These are phyloP conservation scores for Drepana arcuata DNA, from an alignment of 1,140 invertebrate genomes.

Conservation along the genomic window DNA sequence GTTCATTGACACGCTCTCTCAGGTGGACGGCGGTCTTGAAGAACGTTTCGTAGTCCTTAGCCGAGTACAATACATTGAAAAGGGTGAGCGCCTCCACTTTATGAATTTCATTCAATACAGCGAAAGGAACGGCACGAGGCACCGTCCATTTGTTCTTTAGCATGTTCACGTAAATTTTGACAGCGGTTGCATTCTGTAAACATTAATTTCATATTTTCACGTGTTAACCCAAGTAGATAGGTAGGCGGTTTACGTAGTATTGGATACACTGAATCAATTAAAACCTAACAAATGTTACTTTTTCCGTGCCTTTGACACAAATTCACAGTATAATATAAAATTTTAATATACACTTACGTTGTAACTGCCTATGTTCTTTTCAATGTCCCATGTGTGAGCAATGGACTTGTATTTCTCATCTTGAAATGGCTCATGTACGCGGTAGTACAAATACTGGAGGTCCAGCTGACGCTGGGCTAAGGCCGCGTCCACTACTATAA, in stretches of 20 bases:
- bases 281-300: no score
- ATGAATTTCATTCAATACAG: slow-evolving; percentile 71
- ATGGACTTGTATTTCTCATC: slow-evolving; percentile 64
- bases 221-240: no score
- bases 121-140: slow-evolving; percentile 73
- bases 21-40: slow-evolving; percentile 75
- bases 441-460: slow-evolving; percentile 68
- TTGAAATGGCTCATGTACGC: slow-evolving; percentile 70
- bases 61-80: slow-evolving; percentile 77
- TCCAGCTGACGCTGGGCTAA: slow-evolving; percentile 71
- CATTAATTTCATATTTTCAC: no score
- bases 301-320: no score
- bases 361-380: slow-evolving; percentile 65
- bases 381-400: slow-evolving; percentile 63
- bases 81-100: slow-evolving; percentile 73
- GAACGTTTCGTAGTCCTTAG: slow-evolving; percentile 75
- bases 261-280: no score
- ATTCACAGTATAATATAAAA: no score
- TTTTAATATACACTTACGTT: slow-evolving; percentile 38
- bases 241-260: no score
- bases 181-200: slow-evolving; percentile 70
- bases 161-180: slow-evolving; percentile 71
- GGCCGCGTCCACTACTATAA: no score
- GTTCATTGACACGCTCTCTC: slow-evolving; percentile 74
- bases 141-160: slow-evolving; percentile 69